Conservation (phyloP, 2,888 invertebrate species). For the Toxonevra muliebris region DNA sequence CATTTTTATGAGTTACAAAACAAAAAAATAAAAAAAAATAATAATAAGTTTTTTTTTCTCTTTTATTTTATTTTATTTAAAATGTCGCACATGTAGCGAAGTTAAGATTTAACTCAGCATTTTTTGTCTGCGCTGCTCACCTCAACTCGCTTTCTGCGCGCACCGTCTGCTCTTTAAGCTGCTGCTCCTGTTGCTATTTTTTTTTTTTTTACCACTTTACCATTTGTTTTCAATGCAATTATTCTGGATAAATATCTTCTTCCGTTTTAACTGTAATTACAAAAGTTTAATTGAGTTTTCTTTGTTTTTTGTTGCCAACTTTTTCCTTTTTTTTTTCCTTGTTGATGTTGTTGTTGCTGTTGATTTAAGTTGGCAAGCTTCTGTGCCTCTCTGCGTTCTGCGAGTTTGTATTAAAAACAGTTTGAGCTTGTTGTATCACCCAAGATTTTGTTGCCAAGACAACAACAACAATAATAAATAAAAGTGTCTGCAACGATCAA, state of each 20-base stretch:
- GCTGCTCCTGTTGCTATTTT: too few species aligned
- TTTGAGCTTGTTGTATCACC: conserved; percentile 41
- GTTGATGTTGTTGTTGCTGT: conserved; percentile 4
- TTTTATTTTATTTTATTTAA: too few species aligned
- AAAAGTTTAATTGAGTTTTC: conserved; percentile 65
- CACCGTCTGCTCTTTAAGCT: too few species aligned
- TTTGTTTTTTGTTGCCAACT: conserved; percentile 40
- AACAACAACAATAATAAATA: conserved; percentile 23
- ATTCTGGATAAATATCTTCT: conserved; percentile 64
- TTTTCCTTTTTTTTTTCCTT: conserved; percentile 18
- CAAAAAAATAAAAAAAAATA: conserved; percentile 1
- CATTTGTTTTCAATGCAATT: conserved; percentile 63
- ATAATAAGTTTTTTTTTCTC: background rate
- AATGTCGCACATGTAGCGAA: background rate
- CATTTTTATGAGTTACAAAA: conserved; percentile 1
- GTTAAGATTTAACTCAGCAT: background rate
- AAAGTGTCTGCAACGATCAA: conserved; percentile 19
- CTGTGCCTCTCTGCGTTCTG: conserved; percentile 19
- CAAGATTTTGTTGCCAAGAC: conserved; percentile 37
- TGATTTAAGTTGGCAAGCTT: conserved; percentile 9
- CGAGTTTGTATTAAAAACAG: conserved; percentile 28
- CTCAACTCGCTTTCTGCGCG: too few species aligned
- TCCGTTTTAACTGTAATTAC: conserved; percentile 64
- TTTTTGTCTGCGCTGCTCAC: background rate
- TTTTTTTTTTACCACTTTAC: too few species aligned